Conservation (phyloP, 1,140 invertebrate genomes). For the Monochamus saltuarius region DNA sequence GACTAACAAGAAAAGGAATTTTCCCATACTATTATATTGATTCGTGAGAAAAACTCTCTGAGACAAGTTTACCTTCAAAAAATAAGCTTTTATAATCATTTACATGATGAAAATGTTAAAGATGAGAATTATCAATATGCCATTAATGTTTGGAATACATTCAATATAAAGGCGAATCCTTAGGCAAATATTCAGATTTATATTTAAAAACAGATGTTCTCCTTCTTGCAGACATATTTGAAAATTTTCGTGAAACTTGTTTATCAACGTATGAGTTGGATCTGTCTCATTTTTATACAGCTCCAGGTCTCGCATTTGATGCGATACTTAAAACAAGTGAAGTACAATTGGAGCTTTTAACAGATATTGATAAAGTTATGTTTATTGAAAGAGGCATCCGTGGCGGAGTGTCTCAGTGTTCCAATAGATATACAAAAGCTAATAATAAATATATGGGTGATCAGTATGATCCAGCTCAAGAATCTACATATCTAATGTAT, state of each 20-base stretch:
- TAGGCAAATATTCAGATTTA: slow-evolving; percentile 52
- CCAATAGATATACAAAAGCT: slow-evolving; percentile 41
- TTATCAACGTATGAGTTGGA: slow-evolving; percentile 43
- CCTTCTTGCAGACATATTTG: slow-evolving; percentile 51
- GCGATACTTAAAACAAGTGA: too few species aligned
- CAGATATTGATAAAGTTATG: background rate
- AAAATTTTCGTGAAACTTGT: slow-evolving; percentile 50
- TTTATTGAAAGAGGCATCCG: slow-evolving; percentile 40
- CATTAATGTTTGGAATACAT: slow-evolving; percentile 53
- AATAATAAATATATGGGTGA: too few species aligned
- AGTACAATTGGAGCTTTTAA: slow-evolving; percentile 8
- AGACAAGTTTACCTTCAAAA: background rate
- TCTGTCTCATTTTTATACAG: too few species aligned
- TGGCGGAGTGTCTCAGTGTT: slow-evolving; percentile 44
- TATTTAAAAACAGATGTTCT: slow-evolving; percentile 52
- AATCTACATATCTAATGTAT: slow-evolving; percentile 44
- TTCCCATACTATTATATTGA: too few species aligned
- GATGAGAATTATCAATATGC: slow-evolving; percentile 45
- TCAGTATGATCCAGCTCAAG: too few species aligned
- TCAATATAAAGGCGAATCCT: slow-evolving; percentile 33
- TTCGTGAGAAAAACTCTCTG: too few species aligned
- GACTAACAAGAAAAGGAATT: too few species aligned
- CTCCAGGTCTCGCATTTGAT: too few species aligned
- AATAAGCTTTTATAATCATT: slow-evolving; percentile 31
- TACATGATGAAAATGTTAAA: slow-evolving; percentile 47